A percentile compares a stretch with the other conserved stretches of the same genome.
Conservation (phyloP, 2,888 invertebrate genomes). For the Tuta absoluta region DNA sequence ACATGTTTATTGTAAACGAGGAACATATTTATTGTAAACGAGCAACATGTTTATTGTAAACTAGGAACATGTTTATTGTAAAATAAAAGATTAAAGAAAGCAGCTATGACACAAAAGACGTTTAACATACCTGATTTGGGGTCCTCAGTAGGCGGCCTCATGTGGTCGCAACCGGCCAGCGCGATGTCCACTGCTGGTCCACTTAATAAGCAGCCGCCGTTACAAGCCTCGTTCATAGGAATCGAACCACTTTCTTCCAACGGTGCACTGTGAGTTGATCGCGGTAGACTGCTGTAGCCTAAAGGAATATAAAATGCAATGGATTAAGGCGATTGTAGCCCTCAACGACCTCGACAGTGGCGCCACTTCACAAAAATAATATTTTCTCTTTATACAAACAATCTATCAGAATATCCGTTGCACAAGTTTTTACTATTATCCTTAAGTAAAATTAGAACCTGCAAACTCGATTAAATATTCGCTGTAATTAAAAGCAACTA, state of each 20-base stretch:
- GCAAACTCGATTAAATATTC: too few relatives aligned
- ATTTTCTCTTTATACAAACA: too few relatives aligned
- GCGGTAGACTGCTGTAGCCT: constrained; percentile 93
- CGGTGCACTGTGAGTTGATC: constrained; percentile 90
- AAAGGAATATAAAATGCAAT: not conserved
- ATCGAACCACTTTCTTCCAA: constrained; percentile 70
- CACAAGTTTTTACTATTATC: too few relatives aligned
- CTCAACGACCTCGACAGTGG: too few relatives aligned
- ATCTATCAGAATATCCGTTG: too few relatives aligned
- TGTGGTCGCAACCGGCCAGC: constrained; percentile 79
- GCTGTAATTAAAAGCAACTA: too few relatives aligned
- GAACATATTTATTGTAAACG: not conserved
- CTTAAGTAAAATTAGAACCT: too few relatives aligned
- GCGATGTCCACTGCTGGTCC: constrained; percentile 80
- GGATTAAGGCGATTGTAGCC: too few relatives aligned
- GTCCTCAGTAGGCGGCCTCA: constrained; percentile 86
- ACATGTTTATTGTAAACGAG: not conserved
- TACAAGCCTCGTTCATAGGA: constrained; percentile 61
- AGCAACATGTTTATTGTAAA: not conserved
- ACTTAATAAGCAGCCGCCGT: constrained; percentile 78
- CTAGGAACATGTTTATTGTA: not conserved
- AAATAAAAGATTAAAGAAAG: too few relatives aligned
- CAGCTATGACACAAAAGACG: not conserved
- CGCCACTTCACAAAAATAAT: too few relatives aligned
- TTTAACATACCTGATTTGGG: constrained; percentile 40